Percentiles rank a stretch among this genome's conserved stretches.
These are phyloP conservation scores for Lemur catta DNA, from an alignment of 2,797 vertebrate species.

Conservation along the genomic window DNA sequence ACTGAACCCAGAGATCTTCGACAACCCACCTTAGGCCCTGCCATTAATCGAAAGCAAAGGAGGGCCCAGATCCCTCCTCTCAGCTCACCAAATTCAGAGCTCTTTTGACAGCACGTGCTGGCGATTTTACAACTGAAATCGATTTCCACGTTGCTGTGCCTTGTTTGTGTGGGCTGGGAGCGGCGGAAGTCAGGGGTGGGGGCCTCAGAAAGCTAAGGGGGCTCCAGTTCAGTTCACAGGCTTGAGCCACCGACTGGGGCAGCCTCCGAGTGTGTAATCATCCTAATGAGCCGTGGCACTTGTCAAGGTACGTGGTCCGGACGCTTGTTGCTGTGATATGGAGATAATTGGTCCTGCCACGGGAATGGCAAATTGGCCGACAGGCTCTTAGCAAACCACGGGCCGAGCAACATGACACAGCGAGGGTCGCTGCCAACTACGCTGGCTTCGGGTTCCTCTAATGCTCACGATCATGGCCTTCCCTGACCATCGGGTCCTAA, in stretches of 20 bases:
- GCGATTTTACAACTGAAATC: neutral
- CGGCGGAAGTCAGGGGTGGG: neutral
- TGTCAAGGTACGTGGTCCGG: conserved; percentile 15
- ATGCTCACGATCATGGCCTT: conserved; percentile 45
- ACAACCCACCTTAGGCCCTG: accelerated
- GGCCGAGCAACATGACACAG: conserved; percentile 59
- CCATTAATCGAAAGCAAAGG: neutral
- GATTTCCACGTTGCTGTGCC: accelerated
- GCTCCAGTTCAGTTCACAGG: conserved; percentile 33
- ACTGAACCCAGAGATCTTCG: neutral
- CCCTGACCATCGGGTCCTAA: conserved; percentile 55
- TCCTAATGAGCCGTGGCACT: neutral
- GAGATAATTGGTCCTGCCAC: conserved; percentile 78
- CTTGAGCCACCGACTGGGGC: accelerated
- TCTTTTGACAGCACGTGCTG: neutral
- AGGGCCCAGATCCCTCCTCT: neutral
- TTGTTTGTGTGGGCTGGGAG: neutral
- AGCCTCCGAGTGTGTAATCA: conserved; percentile 31
- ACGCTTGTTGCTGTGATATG: conserved; percentile 45
- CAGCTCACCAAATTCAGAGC: neutral
- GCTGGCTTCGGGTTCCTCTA: conserved; percentile 17
- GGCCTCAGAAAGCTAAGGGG: neutral
- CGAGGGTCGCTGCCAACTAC: neutral
- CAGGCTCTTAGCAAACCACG: conserved; percentile 60
- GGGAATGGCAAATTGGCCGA: conserved; percentile 31